phyloP scores from a whole-genome alignment of 1,140 invertebrate species.

The Sminthurinus signatus region DNA sequence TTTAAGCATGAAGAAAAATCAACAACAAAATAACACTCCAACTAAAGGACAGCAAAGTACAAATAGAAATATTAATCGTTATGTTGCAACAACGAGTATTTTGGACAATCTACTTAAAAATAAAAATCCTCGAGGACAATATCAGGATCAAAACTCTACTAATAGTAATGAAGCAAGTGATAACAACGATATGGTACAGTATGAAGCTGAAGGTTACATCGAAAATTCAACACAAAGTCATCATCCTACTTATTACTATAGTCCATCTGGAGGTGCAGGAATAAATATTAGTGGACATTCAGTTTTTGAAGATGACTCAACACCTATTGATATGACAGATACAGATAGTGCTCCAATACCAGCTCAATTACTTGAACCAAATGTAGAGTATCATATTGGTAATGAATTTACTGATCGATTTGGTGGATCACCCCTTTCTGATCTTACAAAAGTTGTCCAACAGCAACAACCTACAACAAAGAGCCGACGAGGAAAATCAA shows the following conservation, averaged over 20 bases:
- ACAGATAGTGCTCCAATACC: constrained; percentile 32
- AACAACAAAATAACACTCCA: constrained; percentile 12
- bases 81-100: constrained; percentile 39
- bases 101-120: constrained; percentile 37
- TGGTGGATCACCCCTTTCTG: constrained; percentile 28
- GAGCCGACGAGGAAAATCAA: constrained; percentile 24
- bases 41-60: constrained; percentile 26
- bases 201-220: constrained; percentile 37
- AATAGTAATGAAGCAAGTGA: constrained; percentile 29
- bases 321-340: constrained; percentile 32
- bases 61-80: constrained; percentile 25
- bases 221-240: constrained; percentile 29
- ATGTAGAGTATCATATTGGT: constrained; percentile 39
- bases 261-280: constrained; percentile 5
- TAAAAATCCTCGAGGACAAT: constrained; percentile 37
- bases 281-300: constrained; percentile 29
- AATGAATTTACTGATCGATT: constrained; percentile 35
- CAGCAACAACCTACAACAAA: constrained; percentile 18
- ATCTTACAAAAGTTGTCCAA: constrained; percentile 36
- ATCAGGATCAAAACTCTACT: constrained; percentile 20
- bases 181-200: constrained; percentile 37
- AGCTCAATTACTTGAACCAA: constrained; percentile 38
- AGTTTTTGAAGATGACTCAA: constrained; percentile 31
- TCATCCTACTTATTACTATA: constrained; percentile 24
- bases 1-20: constrained; percentile 16